Evolutionary conservation across 2,888 invertebrate genomes (phyloP), one percentile per base, ranked within the genome.

Genomic region (Ganaspis brasiliensis): DNA sequence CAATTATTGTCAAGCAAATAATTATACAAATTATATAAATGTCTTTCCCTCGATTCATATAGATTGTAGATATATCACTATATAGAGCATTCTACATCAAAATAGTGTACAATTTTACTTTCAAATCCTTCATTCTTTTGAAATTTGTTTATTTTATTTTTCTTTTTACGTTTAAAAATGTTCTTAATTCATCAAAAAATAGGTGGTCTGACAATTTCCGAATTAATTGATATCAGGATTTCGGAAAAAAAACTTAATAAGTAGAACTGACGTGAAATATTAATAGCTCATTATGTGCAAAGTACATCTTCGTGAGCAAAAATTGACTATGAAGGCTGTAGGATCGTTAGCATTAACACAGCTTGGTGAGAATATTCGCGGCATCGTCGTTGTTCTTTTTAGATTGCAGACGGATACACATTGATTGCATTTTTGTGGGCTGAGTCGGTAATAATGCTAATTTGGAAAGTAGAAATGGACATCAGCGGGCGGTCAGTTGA

Each of bases 401-500:
- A 74, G 78, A 74, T 74, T 72, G 59, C 77, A 77, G 78, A 82
- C 79, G 81, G 82, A 84, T 84, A 85, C 79, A 87, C 86, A 87
- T 89, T 89, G 88, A 89, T 89, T 89, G 84, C 84, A 88, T 89
- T 89, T 88, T 88, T 87, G 85, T 84, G 79, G 24, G 83, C 79
- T 80, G 82, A 78, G 82, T 80, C 76, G 85, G 87, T 87, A 89
- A 89, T 89, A 88, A 89, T 87, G 89, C 87, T 89, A 89, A 89
- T 89, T 89, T 86, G 84, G 86, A 87, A 88, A 89, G 89, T 89
- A 87, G 87, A 88, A 89, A 87, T 88, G 89, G 85, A 84, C 87
- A 87, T 85, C 88, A 89, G 89, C 88, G 84, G 89, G 89, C 88
- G 89, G 89, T 87, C 88, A 81, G 79, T 55, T 82, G 78, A 79